Evolutionary conservation across 2,888 invertebrate genomes (phyloP), one percentile per base, ranked within the genome.

Genomic region (Himalopsyche anomala): DNA sequence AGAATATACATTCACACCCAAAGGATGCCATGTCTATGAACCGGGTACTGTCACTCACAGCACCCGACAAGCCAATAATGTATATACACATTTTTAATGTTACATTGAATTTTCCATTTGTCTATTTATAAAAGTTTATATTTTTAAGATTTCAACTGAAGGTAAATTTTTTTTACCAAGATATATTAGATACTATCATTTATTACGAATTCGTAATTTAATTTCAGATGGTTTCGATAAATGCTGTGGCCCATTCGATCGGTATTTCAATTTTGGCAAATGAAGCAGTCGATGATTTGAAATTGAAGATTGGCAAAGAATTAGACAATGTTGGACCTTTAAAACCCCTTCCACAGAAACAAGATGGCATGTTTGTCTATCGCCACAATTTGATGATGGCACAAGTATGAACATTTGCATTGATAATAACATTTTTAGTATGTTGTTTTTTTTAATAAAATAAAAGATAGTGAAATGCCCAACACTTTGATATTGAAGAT

Each of bases 11-110:
- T 95, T 98, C 83, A 93, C 93, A 6, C 95, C 98, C 5, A 94
- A 94, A 88, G 96, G 98, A 81, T 99, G 99, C 90, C 98, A 98
- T 91, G 93, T 94, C 87, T 98, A 97, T 91, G 92, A 91, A 82
- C 92, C 93, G 0, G 89, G 90, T 0, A 89, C 87, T 2, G 74
- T 89, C 55, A 87, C 86, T 6, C 87, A 89, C 85, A 86, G 82
- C 79, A 89, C 89, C 6, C 85, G 87, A 28, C 87, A 88, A 69
- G 55, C 87, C 9, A 87, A 87, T 62, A 88, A 88, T 92, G 28
- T 87, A 89, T 38, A 87, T 91, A 51, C 51, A 15, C 15, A 51
- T 51, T 51, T 51, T 4, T 45, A 5, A 11, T 9, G 15, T 51
- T 15, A 51, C 15, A 51, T 51, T 15, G 15, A 45, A 11, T 45